Conservation (phyloP, 2,888 invertebrate genomes). For the Epirrhoe alternata region DNA sequence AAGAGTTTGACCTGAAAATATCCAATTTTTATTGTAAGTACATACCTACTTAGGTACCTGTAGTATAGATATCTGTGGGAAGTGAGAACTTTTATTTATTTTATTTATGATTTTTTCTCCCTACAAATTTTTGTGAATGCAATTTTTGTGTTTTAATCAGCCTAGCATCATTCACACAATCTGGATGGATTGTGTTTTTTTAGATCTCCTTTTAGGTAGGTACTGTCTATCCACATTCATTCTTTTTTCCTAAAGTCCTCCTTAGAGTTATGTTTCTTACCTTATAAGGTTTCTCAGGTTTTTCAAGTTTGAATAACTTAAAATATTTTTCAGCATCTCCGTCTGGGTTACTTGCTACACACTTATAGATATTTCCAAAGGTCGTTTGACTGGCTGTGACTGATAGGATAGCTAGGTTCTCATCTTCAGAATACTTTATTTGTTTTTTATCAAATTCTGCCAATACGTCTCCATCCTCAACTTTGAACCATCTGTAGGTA, state of each 20-base stretch:
- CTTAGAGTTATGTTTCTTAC: slow-evolving; percentile 46
- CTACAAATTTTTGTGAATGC: no score
- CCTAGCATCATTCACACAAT: no score
- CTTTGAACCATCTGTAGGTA: slow-evolving; percentile 67
- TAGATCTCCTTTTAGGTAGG: background rate
- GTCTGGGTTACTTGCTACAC: slow-evolving; percentile 61
- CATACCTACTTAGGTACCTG: no score
- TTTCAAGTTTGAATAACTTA: slow-evolving; percentile 54
- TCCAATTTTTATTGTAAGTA: background rate
- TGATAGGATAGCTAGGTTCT: slow-evolving; percentile 53
- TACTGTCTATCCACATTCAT: no score
- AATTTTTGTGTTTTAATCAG: no score
- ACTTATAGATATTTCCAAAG: slow-evolving; percentile 60
- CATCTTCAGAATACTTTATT: slow-evolving; percentile 54
- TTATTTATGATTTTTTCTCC: no score
- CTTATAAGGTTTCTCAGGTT: slow-evolving; percentile 58
- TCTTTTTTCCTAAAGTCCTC: no score
- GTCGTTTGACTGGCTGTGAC: slow-evolving; percentile 56
- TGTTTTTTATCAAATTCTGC: slow-evolving; percentile 59
- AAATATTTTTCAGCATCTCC: slow-evolving; percentile 60
- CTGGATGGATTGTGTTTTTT: no score
- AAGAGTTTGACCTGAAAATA: slow-evolving; percentile 51
- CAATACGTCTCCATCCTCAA: slow-evolving; percentile 52
- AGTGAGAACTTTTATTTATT: no score
- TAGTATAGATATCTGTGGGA: no score